Conservation (phyloP, 2,113 vertebrate genomes). For the Chaetodon trifascialis region DNA sequence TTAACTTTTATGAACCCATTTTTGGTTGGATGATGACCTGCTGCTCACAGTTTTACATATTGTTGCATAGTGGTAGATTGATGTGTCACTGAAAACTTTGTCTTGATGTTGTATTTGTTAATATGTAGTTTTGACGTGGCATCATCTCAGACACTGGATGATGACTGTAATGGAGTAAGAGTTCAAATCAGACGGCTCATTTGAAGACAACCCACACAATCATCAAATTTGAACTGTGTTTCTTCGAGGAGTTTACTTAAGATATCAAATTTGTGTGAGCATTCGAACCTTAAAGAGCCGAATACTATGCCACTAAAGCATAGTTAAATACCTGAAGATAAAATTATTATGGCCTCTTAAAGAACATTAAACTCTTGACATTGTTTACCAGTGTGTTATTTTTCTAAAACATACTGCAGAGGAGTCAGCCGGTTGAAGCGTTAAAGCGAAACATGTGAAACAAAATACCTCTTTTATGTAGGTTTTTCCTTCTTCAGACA, state of each 20-base stretch:
- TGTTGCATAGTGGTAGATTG: background rate
- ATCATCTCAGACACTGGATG: background rate
- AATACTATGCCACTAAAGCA: background rate
- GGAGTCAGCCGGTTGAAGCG: background rate
- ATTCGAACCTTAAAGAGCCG: background rate
- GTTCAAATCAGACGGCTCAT: background rate
- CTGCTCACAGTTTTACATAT: background rate
- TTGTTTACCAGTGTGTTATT: background rate
- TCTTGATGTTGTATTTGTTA: background rate
- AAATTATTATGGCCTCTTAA: no score
- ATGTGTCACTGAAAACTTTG: no score
- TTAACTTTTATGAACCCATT: no score
- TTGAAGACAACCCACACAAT: background rate
- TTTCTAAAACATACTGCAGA: background rate
- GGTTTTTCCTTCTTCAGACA: constrained; percentile 16
- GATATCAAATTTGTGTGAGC: no score
- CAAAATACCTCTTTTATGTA: constrained; percentile 20
- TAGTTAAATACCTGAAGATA: no score
- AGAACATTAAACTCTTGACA: background rate
- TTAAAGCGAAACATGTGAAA: constrained; percentile 10
- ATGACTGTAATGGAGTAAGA: background rate
- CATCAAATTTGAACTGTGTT: background rate
- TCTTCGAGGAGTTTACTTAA: background rate
- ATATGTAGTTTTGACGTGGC: background rate
- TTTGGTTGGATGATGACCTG: background rate